These are phyloP conservation scores for Formica aserva DNA, from an alignment of 2,888 invertebrate genomes.

Conservation along the genomic window DNA sequence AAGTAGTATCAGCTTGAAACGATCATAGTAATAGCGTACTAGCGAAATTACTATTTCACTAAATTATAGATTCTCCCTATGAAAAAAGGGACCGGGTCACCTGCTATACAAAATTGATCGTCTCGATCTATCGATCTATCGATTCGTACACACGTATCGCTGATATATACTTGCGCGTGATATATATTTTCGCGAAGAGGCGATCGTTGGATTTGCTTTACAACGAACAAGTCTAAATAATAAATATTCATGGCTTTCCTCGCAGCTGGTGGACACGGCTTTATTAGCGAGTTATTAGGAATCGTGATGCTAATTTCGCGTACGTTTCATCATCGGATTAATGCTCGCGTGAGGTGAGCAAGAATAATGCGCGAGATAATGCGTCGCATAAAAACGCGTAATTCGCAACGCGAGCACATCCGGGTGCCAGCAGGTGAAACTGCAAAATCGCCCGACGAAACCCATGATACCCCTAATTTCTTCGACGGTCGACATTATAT, in stretches of 20 bases:
- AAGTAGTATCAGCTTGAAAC: neutral
- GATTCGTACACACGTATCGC: neutral
- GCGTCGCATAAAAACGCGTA: conserved; percentile 63
- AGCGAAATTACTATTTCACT: neutral
- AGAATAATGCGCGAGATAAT: conserved; percentile 55
- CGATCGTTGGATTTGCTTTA: conserved; percentile 29
- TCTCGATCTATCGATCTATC: neutral
- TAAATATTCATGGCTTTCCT: conserved; percentile 40
- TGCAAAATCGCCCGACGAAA: conserved; percentile 63
- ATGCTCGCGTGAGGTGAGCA: conserved; percentile 51
- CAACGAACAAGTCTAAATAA: conserved; percentile 31
- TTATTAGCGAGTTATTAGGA: conserved; percentile 35
- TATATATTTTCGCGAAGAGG: neutral
- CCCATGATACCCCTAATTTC: conserved; percentile 59
- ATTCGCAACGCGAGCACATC: conserved; percentile 48
- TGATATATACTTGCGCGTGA: conserved; percentile 1
- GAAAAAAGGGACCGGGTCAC: neutral
- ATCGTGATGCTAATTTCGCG: conserved; percentile 43
- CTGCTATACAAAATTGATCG: conserved; percentile 1
- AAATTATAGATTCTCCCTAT: conserved; percentile 3
- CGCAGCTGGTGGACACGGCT: conserved; percentile 47
- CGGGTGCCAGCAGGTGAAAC: conserved; percentile 69
- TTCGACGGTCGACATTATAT: conserved; percentile 19
- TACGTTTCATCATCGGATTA: conserved; percentile 51
- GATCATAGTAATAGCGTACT: neutral